A percentile compares a stretch with the other conserved stretches of the same genome.
These are phyloP conservation scores for Spisula solida DNA, from an alignment of 2,888 invertebrate genomes.

Conservation along the genomic window DNA sequence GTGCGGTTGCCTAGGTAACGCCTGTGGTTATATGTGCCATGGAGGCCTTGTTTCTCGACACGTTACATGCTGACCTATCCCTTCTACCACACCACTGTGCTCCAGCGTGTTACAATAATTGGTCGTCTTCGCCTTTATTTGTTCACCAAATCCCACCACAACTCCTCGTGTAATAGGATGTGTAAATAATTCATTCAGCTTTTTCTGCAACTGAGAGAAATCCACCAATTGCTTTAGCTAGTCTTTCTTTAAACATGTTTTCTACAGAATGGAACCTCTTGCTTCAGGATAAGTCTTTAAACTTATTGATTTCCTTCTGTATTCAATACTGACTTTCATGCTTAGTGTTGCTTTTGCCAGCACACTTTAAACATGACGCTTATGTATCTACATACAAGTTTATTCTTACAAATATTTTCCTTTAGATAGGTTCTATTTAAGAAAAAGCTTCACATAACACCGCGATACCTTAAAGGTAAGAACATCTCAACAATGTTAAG, in stretches of 20 bases:
- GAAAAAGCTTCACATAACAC: no score
- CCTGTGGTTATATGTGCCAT: neutral
- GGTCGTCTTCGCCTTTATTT: neutral
- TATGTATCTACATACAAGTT: no score
- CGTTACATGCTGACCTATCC: neutral
- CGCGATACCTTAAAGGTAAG: no score
- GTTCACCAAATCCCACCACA: slow-evolving; percentile 8
- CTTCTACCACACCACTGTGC: neutral
- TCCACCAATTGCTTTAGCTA: neutral
- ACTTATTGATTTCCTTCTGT: slow-evolving; percentile 1
- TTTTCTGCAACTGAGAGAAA: neutral
- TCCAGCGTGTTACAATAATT: slow-evolving; percentile 10
- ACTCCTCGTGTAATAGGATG: neutral
- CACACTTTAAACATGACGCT: no score
- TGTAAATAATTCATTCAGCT: slow-evolving; percentile 23
- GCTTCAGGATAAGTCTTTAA: neutral
- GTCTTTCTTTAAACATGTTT: neutral
- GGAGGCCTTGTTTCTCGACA: neutral
- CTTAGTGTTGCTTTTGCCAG: neutral
- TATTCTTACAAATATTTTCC: no score
- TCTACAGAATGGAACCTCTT: neutral
- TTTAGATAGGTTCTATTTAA: no score
- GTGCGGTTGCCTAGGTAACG: neutral
- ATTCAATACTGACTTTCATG: neutral
- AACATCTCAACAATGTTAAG: no score